These are phyloP conservation scores for Lophura nycthemera DNA, from an alignment of 2,113 vertebrate species.

Conservation along the genomic window DNA sequence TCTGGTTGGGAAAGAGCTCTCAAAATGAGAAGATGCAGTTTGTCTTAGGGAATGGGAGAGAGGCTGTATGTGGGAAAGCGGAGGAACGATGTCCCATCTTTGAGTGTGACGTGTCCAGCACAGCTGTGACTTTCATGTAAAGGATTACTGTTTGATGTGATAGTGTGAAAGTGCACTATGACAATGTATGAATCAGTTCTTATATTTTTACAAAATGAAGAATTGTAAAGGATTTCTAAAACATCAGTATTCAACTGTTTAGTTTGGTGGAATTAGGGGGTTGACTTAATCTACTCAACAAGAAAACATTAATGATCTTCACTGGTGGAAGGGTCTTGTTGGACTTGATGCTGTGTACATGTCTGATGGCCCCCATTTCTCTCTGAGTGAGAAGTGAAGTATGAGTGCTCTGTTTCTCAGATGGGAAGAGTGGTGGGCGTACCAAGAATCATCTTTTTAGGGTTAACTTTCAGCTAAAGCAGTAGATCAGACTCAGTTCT, in stretches of 20 bases:
- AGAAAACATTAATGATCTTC: not conserved
- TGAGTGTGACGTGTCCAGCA: not conserved
- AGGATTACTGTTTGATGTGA: not conserved
- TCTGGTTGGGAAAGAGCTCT: not conserved
- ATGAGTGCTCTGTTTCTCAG: not conserved
- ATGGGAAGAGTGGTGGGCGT: not conserved
- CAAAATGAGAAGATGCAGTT: not conserved
- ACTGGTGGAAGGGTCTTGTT: not conserved
- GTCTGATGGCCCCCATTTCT: not conserved
- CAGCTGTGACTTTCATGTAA: not conserved
- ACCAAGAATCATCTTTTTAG: not conserved
- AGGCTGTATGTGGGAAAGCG: not conserved
- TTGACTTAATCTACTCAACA: not conserved
- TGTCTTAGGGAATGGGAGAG: not conserved
- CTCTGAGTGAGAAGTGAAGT: not conserved
- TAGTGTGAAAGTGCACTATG: not conserved
- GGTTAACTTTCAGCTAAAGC: not conserved
- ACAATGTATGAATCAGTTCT: not conserved
- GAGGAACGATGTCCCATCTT: not conserved
- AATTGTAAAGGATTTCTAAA: not conserved
- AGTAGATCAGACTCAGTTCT: not conserved
- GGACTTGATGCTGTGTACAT: not conserved
- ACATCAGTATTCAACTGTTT: not conserved
- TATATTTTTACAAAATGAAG: not conserved
- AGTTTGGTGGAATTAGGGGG: not conserved